Percentiles rank a stretch among this genome's conserved stretches.
These are phyloP conservation scores for Lepidotrigona ventralis DNA, from an alignment of 1,140 invertebrate genomes.

Conservation along the genomic window DNA sequence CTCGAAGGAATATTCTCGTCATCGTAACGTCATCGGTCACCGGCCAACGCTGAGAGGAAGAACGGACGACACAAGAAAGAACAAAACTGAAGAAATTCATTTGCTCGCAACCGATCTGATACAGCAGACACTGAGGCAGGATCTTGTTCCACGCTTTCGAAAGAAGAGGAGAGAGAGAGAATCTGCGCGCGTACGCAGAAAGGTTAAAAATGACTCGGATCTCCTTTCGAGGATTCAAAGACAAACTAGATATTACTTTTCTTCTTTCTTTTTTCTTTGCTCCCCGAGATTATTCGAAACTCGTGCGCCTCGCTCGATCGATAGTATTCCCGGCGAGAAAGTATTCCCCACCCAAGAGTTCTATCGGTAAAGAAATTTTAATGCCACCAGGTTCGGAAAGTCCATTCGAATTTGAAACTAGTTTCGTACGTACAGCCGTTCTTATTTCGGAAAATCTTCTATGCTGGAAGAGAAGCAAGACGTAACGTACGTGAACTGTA, in stretches of 20 bases:
- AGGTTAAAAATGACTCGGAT: neutral
- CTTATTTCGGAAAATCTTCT: too few relatives aligned
- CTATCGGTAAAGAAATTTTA: neutral
- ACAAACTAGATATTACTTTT: neutral
- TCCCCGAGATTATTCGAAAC: neutral
- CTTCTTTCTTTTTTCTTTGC: too few relatives aligned
- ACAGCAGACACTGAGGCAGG: neutral
- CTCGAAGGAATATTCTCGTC: neutral
- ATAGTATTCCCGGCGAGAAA: neutral
- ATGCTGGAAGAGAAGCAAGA: too few relatives aligned
- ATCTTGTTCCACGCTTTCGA: neutral
- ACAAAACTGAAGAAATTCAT: neutral
- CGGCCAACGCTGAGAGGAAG: too few relatives aligned
- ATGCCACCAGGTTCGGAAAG: neutral
- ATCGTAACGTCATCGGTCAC: slow-evolving; percentile 4
- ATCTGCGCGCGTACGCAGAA: neutral
- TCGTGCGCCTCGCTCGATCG: neutral
- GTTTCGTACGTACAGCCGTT: neutral
- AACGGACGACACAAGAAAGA: neutral
- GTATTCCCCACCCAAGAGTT: neutral
- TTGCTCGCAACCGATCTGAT: neutral
- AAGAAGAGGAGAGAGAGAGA: too few relatives aligned
- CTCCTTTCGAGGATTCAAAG: neutral
- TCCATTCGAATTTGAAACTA: neutral
- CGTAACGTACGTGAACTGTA: too few relatives aligned